phyloP scores from a whole-genome alignment of 2,888 invertebrate genomes.

The Reticulitermes lucifugus region DNA sequence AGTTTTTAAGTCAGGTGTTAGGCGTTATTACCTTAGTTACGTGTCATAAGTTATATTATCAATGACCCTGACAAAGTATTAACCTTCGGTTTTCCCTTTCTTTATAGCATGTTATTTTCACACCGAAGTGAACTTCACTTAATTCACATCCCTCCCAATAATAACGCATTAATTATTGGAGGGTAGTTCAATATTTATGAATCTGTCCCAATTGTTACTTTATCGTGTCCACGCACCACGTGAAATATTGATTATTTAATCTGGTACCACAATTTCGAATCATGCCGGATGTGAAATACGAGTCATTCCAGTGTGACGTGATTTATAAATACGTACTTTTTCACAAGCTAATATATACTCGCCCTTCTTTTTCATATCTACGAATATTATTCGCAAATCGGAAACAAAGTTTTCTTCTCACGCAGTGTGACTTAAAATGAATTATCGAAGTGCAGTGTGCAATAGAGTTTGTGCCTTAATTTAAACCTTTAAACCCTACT shows the following conservation, averaged over 20 bases:
- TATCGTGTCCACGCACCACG: not conserved
- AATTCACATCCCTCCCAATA: not conserved
- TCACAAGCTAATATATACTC: not conserved
- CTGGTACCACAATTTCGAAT: not conserved
- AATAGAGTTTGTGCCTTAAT: too few relatives aligned
- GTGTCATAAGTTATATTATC: not conserved
- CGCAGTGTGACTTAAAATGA: too few relatives aligned
- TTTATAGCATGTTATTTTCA: not conserved
- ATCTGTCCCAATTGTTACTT: not conserved
- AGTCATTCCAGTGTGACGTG: not conserved
- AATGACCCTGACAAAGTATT: not conserved
- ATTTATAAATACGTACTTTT: not conserved
- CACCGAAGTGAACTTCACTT: not conserved
- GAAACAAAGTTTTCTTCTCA: too few relatives aligned
- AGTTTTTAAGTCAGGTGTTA: not conserved
- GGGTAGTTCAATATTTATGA: not conserved
- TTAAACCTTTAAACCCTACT: too few relatives aligned
- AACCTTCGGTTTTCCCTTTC: not conserved
- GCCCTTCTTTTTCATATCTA: not conserved
- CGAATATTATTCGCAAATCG: not conserved
- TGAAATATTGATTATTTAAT: conserved; percentile 7
- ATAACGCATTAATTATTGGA: not conserved
- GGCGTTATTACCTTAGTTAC: not conserved
- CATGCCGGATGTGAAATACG: not conserved
- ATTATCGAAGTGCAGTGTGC: too few relatives aligned